phyloP scores from a whole-genome alignment of 2,797 vertebrate species.

The Tauraco hartlaubi region DNA sequence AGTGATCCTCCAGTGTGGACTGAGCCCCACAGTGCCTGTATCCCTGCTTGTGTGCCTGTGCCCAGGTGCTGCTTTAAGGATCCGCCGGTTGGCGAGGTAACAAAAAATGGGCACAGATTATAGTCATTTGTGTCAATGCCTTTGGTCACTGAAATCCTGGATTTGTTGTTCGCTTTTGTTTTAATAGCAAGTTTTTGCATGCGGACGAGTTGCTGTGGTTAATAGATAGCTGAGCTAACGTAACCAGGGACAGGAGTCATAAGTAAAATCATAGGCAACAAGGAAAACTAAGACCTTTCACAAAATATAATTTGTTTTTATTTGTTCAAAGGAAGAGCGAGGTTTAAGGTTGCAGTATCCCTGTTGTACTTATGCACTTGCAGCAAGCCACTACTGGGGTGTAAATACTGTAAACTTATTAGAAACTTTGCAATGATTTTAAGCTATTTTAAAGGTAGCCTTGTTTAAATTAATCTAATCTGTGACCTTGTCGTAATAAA shows the following conservation, averaged over 20 bases:
- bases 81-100: rapidly evolving
- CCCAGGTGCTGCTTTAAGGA: neutral
- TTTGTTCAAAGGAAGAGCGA: neutral
- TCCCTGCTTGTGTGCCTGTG: neutral
- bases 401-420: neutral
- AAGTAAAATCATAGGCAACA: neutral
- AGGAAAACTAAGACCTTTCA: neutral
- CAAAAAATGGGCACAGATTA: too few relatives aligned
- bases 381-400: neutral
- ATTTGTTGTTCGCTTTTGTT: neutral
- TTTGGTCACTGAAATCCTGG: neutral
- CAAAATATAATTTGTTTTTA: neutral
- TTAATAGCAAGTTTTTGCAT: neutral
- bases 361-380: neutral
- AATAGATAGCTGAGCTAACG: neutral
- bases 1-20: neutral
- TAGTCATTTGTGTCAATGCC: neutral
- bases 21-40: rapidly evolving
- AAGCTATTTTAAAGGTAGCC: neutral
- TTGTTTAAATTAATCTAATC: neutral
- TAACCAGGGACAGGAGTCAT: neutral
- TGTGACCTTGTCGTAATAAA: neutral
- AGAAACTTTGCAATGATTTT: neutral
- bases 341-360: neutral
- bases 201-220: neutral